Evolutionary conservation across 1,140 invertebrate genomes (phyloP).

Genomic region (Halictus rubicundus): DNA sequence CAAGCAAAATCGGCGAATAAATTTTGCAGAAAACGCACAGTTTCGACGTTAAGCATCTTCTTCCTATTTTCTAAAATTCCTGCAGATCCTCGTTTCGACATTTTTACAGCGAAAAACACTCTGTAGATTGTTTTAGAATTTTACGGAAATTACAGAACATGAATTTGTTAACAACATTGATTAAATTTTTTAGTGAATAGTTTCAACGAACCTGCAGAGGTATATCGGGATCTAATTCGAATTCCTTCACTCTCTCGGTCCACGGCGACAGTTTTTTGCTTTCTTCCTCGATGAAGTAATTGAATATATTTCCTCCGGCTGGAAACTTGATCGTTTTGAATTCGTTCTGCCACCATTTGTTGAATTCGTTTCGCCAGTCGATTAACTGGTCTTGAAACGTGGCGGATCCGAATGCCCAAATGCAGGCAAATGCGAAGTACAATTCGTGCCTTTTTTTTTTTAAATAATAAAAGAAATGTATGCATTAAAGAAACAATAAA

Average conservation of each 20-base stretch:
- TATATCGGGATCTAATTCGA: conserved; percentile 92
- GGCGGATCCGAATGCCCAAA: conserved; percentile 97
- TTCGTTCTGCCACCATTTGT: conserved; percentile 94
- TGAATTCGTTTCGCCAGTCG: conserved; percentile 96
- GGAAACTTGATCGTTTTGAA: conserved; percentile 96
- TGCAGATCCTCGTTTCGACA: too few relatives aligned
- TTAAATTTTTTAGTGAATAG: neutral
- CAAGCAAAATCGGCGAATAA: too few relatives aligned
- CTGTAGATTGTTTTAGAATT: too few relatives aligned
- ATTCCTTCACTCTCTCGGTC: conserved; percentile 84
- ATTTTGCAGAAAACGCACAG: too few relatives aligned
- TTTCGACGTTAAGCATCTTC: too few relatives aligned
- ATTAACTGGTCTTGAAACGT: conserved; percentile 93
- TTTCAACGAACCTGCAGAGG: neutral
- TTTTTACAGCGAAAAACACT: too few relatives aligned
- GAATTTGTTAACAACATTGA: too few relatives aligned
- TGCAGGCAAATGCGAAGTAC: conserved; percentile 94
- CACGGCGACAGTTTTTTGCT: conserved; percentile 83
- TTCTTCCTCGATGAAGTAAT: conserved; percentile 93
- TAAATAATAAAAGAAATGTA: neutral
- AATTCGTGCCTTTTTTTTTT: conserved; percentile 87
- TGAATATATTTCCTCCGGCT: conserved; percentile 90
- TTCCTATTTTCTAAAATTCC: too few relatives aligned
- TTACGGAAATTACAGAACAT: too few relatives aligned
- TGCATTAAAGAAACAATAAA: neutral